phyloP scores from a whole-genome alignment of 2,797 vertebrate genomes.

The Mionectes olivaceus region DNA sequence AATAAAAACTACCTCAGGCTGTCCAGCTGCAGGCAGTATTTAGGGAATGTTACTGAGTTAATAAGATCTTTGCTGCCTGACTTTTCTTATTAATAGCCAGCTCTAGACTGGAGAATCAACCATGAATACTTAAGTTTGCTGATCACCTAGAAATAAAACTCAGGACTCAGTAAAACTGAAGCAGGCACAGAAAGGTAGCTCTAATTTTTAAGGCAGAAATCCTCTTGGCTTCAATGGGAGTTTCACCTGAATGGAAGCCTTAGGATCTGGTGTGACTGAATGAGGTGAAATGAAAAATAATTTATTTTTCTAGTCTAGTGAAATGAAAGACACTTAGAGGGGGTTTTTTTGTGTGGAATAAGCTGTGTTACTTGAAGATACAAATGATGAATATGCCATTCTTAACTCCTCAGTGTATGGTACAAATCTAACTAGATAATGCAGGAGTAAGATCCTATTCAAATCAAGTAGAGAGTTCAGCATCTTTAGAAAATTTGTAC shows the following conservation, averaged over 20 bases:
- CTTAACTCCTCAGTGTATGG: neutral
- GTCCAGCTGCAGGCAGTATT: neutral
- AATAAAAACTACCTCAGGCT: neutral
- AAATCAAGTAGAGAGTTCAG: neutral
- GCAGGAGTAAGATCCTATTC: neutral
- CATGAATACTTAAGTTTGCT: slow-evolving; percentile 1
- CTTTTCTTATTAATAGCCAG: neutral
- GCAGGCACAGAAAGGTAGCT: neutral
- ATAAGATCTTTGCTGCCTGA: neutral
- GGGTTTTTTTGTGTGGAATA: neutral
- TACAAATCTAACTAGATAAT: neutral
- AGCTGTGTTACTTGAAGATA: neutral
- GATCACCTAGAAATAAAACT: neutral
- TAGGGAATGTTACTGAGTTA: neutral
- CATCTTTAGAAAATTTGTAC: neutral
- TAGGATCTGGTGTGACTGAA: neutral
- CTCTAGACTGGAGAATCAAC: neutral
- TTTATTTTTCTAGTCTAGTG: neutral
- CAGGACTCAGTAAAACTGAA: neutral
- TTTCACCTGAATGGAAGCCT: neutral
- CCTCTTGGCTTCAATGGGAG: neutral
- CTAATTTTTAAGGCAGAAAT: neutral
- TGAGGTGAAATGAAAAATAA: neutral
- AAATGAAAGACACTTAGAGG: neutral
- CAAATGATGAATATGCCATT: neutral